Conservation (phyloP, 2,797 vertebrate species). For the Clarias pachynema region DNA sequence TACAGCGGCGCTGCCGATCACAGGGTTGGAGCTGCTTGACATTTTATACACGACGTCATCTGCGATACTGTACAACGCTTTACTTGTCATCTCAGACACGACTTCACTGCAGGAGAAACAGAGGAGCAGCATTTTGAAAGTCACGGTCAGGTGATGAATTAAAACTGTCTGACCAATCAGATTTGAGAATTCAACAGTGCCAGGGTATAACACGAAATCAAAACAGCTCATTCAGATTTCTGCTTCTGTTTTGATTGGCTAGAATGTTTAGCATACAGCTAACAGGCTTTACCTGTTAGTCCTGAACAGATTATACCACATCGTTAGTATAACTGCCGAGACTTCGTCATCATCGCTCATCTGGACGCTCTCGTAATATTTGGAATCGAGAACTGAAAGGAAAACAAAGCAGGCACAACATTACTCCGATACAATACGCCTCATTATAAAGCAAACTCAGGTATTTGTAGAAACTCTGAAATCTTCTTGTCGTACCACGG, state of each 20-base stretch:
- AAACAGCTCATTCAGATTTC: neutral
- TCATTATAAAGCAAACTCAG: neutral
- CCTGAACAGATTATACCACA: conserved; percentile 80
- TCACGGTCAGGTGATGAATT: neutral
- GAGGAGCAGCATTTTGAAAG: conserved; percentile 10
- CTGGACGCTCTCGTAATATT: conserved; percentile 83
- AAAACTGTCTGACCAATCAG: neutral
- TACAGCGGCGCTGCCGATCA: conserved; percentile 77
- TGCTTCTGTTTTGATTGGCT: neutral
- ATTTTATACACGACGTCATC: conserved; percentile 89
- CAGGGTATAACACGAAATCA: neutral
- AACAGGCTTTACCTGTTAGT: conserved; percentile 76
- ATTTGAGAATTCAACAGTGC: neutral
- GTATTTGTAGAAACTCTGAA: neutral
- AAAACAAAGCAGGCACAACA: conserved; percentile 30
- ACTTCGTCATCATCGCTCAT: conserved; percentile 83
- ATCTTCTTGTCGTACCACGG: conserved; percentile 69
- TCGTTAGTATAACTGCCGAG: conserved; percentile 74
- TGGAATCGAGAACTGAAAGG: conserved; percentile 81
- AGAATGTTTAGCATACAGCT: too few relatives aligned
- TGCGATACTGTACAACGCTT: conserved; percentile 77
- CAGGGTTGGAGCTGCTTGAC: conserved; percentile 80
- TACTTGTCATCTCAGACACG: conserved; percentile 71
- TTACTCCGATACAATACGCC: neutral
- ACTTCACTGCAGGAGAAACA: conserved; percentile 49